Base-by-base conservation (phyloP, 2,797 vertebrate species). In the Phataginus tetradactyla region DNA sequence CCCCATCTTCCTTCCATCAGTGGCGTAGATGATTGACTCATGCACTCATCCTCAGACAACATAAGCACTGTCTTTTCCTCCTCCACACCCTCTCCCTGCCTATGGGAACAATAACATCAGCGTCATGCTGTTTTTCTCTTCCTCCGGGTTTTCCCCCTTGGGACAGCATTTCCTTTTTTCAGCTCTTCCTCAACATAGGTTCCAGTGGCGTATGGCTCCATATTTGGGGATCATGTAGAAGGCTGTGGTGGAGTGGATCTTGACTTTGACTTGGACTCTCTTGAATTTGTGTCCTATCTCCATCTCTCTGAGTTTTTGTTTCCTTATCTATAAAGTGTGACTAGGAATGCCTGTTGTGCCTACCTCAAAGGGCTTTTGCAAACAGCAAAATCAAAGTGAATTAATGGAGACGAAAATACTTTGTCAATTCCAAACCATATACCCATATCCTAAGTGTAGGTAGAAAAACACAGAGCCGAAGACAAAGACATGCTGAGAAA, bases 351-450 rank as follows among this genome's bases (percentile, higher is more conserved):
- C 53, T 86, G 51, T 69, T 77, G 94, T 68, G 23, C 55, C 45
- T 75, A 49, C 69, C 37, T 80, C 83, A 95, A 95, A 97, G 20
- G 27, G 13, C 39, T 94, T 95, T 96, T 72, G 53, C 93, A 42
- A 93, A 39, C 23, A 91, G 53, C 57, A 90, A 96, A 96, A 85
- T 32, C 13, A 93, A 97, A 93, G 29, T 23, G 9, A 96, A 42
- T 61, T 93, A 97, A 92, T 78, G 32, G 77, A 94, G 25, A 87
- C 71, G n/a, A 87, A 96, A 86, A n/a, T 57, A 84, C 14, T 89
- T 94, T 94, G 71, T 59, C 57, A 90, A 86, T 63, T 92, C 68
- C 68, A 68, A 81, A 61, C 51, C 49, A 59, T 57, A 90, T 55
- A 39, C 17, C 51, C 79, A 21, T 66, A 53, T 83, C 55, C 79